Evolutionary conservation across 1,140 invertebrate species (phyloP).

Genomic region (Maconellicoccus hirsutus): DNA sequence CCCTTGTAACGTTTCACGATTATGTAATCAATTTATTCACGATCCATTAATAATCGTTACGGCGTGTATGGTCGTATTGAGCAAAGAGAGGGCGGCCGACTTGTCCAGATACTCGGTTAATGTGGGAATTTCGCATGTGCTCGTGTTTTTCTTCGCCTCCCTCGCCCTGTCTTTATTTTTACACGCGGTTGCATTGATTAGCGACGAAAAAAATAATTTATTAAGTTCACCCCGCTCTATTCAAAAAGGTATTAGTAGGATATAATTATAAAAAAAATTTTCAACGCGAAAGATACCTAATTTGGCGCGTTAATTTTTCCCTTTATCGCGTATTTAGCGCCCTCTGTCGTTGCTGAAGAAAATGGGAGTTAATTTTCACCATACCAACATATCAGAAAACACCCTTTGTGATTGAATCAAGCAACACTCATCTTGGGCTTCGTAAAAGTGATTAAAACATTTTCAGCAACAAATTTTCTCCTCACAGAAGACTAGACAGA

Average conservation of each 20-base stretch:
- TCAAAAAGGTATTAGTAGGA: not conserved
- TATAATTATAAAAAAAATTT: not conserved
- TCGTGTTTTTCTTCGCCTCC: slow-evolving; percentile 2
- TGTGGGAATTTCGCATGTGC: slow-evolving; percentile 15
- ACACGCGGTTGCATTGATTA: slow-evolving; percentile 14
- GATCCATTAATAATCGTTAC: slow-evolving; percentile 21
- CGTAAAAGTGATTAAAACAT: no score
- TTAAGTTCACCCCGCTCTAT: not conserved
- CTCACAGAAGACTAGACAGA: no score
- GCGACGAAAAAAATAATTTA: slow-evolving; percentile 4
- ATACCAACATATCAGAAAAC: no score
- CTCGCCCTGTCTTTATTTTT: not conserved
- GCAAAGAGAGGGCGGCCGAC: not conserved
- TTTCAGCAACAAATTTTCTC: no score
- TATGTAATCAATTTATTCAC: slow-evolving; percentile 22
- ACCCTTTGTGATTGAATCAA: no score
- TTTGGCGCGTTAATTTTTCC: no score
- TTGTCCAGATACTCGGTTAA: slow-evolving; percentile 13
- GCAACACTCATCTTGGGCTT: no score
- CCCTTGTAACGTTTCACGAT: slow-evolving; percentile 19
- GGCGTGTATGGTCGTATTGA: not conserved
- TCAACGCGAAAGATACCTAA: no score
- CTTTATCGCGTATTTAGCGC: no score
- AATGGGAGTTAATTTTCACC: no score
- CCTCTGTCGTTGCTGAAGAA: no score